phyloP scores from a whole-genome alignment of 2,888 invertebrate species.

The Baccha elongata region DNA sequence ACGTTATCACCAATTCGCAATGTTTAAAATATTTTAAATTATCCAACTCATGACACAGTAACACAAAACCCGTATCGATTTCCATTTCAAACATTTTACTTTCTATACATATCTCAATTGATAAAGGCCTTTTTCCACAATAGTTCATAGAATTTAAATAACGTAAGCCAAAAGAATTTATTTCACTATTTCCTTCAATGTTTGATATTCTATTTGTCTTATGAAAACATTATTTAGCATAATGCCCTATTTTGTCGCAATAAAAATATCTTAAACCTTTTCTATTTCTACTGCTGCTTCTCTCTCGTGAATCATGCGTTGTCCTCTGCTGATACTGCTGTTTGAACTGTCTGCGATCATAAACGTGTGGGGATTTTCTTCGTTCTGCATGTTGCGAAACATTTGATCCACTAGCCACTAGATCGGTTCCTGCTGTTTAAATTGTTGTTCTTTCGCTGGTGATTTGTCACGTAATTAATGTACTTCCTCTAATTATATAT shows the following conservation, averaged over 20 bases:
- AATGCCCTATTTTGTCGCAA: constrained; percentile 20
- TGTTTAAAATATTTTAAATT: constrained; percentile 40
- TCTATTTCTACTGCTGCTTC: constrained; percentile 1
- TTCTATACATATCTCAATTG: constrained; percentile 25
- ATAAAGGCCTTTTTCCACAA: constrained; percentile 16
- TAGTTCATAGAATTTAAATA: constrained; percentile 33
- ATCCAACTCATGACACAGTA: constrained; percentile 27
- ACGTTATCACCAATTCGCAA: constrained; percentile 11
- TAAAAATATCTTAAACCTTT: too few relatives aligned
- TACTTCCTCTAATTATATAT: neutral
- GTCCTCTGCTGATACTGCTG: too few relatives aligned
- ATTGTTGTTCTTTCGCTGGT: neutral
- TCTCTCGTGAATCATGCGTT: neutral
- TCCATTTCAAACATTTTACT: constrained; percentile 29
- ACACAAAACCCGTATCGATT: constrained; percentile 53
- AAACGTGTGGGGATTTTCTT: neutral
- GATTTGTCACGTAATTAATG: neutral
- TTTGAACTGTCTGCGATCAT: too few relatives aligned
- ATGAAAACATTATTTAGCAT: constrained; percentile 8
- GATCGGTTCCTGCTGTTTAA: neutral
- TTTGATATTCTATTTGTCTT: constrained; percentile 11
- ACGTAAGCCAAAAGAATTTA: constrained; percentile 6
- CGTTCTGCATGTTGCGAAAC: neutral
- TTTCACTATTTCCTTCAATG: constrained; percentile 5
- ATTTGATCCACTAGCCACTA: neutral